Percentiles rank a stretch among this genome's conserved stretches.
These are phyloP conservation scores for Sebastes itinus DNA, from an alignment of 2,797 vertebrate species.

Conservation along the genomic window DNA sequence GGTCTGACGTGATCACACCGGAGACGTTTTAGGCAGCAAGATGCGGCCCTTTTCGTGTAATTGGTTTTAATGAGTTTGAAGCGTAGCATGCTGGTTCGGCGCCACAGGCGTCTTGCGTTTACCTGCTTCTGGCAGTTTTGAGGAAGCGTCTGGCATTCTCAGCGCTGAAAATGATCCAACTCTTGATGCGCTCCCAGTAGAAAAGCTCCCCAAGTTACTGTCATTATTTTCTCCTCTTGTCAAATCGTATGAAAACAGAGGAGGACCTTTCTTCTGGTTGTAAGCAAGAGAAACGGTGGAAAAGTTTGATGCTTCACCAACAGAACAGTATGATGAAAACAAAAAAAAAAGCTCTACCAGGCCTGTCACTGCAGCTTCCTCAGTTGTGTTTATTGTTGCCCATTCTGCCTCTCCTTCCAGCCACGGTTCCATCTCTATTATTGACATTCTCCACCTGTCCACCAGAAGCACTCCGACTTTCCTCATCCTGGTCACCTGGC, in stretches of 20 bases:
- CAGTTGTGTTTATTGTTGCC: not conserved
- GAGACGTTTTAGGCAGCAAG: constrained; percentile 9
- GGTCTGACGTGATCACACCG: not conserved
- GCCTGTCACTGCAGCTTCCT: not conserved
- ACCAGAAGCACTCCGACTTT: not conserved
- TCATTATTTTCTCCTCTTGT: constrained; percentile 39
- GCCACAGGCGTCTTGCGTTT: constrained; percentile 20
- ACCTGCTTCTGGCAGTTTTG: constrained; percentile 32
- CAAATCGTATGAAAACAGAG: constrained; percentile 28
- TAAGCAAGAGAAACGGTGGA: not conserved
- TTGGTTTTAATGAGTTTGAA: constrained; percentile 46
- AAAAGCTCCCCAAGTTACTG: constrained; percentile 1
- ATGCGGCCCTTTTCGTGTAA: constrained; percentile 16
- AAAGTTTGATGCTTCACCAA: not conserved
- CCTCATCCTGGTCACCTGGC: not conserved
- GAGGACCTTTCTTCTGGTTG: constrained; percentile 16
- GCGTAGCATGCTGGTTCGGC: not conserved
- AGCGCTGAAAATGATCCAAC: constrained; percentile 27
- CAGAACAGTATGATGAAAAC: not conserved
- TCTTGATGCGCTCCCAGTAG: constrained; percentile 20
- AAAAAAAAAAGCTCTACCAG: not conserved
- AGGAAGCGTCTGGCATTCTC: constrained; percentile 7
- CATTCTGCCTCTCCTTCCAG: not conserved
- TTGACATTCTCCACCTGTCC: not conserved
- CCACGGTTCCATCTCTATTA: not conserved